Base-by-base conservation (phyloP, 2,888 invertebrate species). In the Perizoma affinitatum region DNA sequence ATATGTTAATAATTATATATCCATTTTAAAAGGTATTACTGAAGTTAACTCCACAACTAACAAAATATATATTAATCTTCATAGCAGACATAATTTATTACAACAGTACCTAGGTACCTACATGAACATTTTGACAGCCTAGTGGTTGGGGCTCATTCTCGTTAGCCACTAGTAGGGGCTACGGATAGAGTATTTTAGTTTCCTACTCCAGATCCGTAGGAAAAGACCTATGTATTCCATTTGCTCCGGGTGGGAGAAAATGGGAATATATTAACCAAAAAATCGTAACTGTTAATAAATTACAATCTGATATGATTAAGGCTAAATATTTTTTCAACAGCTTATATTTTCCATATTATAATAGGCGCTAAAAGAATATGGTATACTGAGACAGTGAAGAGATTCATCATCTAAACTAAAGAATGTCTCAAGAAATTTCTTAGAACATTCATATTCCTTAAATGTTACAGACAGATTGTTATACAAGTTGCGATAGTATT, bases 41-140 rank as follows among this genome's bases (percentile, higher is more conserved):
- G 42, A 45, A 4, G 41, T 33, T 49, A 78, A 79, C 70, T 79
- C 74, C 74, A 80, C 74, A 77, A 75, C 84, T 87, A 87, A 88
- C 83, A 90, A 88, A 88, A 88, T 77, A 22, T 3, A 40, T 54
- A 54, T 54, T 76, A 71, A 6, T 54, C 76, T 74, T 75, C 61
- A 63, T 53, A 63, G 65, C 58, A 48, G 55, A 65, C 34, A 65
- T 66, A 60, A 71, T 66, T 68, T 71, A 36, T 38, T 52, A n/a
- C 36, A 52, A 41, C 9, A 36, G 43, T 9, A 4, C 9, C 8
- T 41, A 7, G 7, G 41, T 36, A 36, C 36, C 36, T 36, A 36
- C 36, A 5, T 5, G 6, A 6, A 5, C 6, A 5, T 6, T 5
- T 5, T 36, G 5, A 36, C 5, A 36, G 5, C 6, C 36, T 36